Base-by-base conservation (phyloP, 1,140 invertebrate species). In the Drosophila sechellia region DNA sequence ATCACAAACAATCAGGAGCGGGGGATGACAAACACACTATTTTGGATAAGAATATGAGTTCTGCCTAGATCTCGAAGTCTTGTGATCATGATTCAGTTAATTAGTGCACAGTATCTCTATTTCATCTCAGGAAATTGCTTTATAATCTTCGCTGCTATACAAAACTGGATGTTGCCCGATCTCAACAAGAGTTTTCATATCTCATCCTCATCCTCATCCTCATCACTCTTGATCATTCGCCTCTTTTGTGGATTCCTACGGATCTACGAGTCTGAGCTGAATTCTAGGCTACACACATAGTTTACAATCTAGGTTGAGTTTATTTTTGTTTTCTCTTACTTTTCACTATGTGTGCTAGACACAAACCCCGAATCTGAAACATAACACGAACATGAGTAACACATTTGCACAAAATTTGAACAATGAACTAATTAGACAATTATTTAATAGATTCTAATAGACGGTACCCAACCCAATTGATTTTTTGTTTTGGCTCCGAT, bases 401-500 rank as follows among this genome's bases (percentile, higher is more conserved):
- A 79, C 66, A 58, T 60, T 55, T 70, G 3, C 64, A 63, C 77
- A 75, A 54, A 74, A 76, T 85, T 84, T 75, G 80, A 81, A 81
- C 79, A 77, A 81, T 71, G 42, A 81, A 81, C 79, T 81, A 81
- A 81, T 75, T 87, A 87, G 46, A 81, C 85, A 78, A 78, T 75
- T 71, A 71, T 70, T 70, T 57, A 72, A 75, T 87, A 87, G 72
- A 77, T 71, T 66, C 83, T 87, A 84, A 45, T 71, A 75, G 72
- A 76, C 53, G 70, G 71, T 81, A 79, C 83, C 81, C 61, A 85
- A 75, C 83, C 81, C 83, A 71, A 45, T 81, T 78, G 72, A 40
- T 69, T 37, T 48, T 22, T 63, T 48, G 17, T 57, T 76, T 46
- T 79, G 72, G 80, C 64, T 56, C 72, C 60, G 77, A 81, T 84